phyloP scores from a whole-genome alignment of 2,888 invertebrate species.

The Molorchus minor region DNA sequence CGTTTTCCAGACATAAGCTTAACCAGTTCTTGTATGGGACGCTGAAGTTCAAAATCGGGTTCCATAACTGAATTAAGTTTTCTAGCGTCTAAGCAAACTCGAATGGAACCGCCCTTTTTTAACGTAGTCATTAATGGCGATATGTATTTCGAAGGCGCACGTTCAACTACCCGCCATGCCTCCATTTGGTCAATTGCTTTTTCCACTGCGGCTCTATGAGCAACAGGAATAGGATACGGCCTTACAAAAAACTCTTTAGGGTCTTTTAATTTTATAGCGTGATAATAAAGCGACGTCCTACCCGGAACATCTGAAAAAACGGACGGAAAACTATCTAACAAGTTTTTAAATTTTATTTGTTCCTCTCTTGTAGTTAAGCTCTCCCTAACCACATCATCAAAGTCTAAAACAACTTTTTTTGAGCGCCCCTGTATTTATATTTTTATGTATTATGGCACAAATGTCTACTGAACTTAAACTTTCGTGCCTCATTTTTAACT shows the following conservation, averaged over 20 bases:
- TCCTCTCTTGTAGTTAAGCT: not conserved
- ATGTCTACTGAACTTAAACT: no score
- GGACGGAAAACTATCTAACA: no score
- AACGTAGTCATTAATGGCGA: constrained; percentile 2
- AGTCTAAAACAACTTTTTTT: not conserved
- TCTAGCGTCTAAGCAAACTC: constrained; percentile 7
- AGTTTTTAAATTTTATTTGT: no score
- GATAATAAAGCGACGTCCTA: constrained; percentile 13
- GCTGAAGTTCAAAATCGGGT: not conserved
- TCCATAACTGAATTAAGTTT: constrained; percentile 3
- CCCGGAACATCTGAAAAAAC: constrained; percentile 26
- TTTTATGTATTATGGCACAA: no score
- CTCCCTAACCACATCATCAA: not conserved
- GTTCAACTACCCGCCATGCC: not conserved
- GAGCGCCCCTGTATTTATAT: no score
- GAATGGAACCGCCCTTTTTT: not conserved
- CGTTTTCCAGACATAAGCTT: constrained; percentile 6
- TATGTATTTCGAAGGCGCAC: not conserved
- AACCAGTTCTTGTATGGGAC: constrained; percentile 3
- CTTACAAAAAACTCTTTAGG: no score
- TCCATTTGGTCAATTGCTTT: constrained; percentile 4
- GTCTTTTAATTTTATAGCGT: no score
- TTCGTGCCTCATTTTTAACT: no score
- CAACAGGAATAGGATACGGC: no score
- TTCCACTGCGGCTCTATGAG: no score